Base-by-base conservation (phyloP, 2,888 invertebrate genomes). In the Drosophila cyrtoloma region DNA sequence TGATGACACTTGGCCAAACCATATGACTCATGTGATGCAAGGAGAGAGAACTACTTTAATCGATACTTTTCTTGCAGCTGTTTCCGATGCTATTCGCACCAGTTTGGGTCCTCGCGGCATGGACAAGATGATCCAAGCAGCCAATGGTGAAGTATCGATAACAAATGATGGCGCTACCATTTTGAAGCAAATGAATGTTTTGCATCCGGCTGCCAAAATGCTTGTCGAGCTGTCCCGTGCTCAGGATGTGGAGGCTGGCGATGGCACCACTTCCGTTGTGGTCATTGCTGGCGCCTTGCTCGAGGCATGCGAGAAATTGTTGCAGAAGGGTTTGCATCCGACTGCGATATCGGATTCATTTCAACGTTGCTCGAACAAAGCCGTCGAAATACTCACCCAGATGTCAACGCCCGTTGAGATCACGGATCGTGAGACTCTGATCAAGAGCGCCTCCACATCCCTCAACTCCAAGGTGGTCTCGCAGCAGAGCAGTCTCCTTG, bases 151-250 rank as follows among this genome's bases (percentile, higher is more conserved):
- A 95, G 99, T 99, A 0, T 99, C 99, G 3, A 99, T 99, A 77
- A 99, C 99, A 63, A 99, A 99, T 94, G 99, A 99, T 95, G 99
- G 99, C 68, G 99, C 99, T 42, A 99, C 99, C 42, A 99, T 99
- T 94, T 94, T 99, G 72, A 99, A 99, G 94, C 98, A 99, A 94
- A 99, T 99, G 96, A 98, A 98, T 94, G 99, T 99, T 2, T 95
- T 98, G 77, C 99, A 99, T 93, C 99, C 99, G 58, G 99, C 99
- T 82, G 99, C 99, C 28, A 99, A 99, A 95, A 99, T 99, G 99
- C 95, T 99, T 92, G 99, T 99, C 6, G 99, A 99, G 94, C 94
- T 99, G 80, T 99, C 99, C 2, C 97, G 98, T 91, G 99, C 99
- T 26, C 99, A 99, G 94, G 99, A 99, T 94, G 96, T 99, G 88